phyloP scores from a whole-genome alignment of 2,113 vertebrate genomes.

The Sapajus apella region DNA sequence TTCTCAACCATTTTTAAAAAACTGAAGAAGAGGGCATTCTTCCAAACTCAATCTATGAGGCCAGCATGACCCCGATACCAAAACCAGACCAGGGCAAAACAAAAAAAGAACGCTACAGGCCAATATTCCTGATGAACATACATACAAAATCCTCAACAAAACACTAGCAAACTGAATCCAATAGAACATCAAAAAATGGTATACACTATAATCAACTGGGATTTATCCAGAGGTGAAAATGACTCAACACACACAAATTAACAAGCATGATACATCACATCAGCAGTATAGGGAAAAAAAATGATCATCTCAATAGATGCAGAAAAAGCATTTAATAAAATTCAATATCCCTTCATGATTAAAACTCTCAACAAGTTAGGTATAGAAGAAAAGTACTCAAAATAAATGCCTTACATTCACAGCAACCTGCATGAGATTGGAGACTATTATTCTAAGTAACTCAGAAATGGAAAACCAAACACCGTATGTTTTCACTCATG shows the following conservation, averaged over 20 bases:
- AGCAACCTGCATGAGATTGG: no score
- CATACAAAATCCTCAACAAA: background rate
- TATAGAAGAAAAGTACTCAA: background rate
- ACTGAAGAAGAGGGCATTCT: background rate
- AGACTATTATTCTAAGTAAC: no score
- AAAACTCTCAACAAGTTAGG: background rate
- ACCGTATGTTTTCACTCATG: no score
- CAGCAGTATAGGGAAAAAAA: background rate
- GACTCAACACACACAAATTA: background rate
- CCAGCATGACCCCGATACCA: background rate
- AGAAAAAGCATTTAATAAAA: background rate
- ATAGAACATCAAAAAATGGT: background rate
- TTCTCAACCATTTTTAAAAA: background rate
- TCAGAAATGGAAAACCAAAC: no score
- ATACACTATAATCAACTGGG: background rate
- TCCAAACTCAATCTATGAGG: background rate
- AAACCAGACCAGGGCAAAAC: background rate
- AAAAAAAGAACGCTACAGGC: background rate
- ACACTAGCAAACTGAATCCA: background rate
- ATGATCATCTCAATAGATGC: background rate
- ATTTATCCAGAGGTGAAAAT: background rate
- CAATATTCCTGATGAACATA: background rate
- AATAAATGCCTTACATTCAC: background rate
- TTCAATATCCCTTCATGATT: background rate
- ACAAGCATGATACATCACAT: background rate